Base-by-base conservation (phyloP, 37 sponge, comb jelly and placozoan species). In the Beroe forskalii region DNA sequence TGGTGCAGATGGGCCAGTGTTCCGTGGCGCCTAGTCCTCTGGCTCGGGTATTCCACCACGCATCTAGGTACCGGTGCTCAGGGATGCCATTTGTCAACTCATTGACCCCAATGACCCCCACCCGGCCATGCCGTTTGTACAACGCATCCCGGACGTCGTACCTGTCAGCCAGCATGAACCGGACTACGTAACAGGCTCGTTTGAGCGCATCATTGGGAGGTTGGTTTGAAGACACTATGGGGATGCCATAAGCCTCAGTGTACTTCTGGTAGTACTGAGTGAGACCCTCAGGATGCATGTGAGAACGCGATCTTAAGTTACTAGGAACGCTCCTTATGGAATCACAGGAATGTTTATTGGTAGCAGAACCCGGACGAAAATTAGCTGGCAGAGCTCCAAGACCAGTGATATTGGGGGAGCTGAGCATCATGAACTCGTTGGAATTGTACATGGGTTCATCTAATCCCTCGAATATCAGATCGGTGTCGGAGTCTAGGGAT, bases 211-310 rank as follows among this genome's bases (percentile, higher is more conserved):
- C 40, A 39, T 72, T 30, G 2, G 40, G 9, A 12, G 33, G 38
- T 6, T 72, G 23, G 14, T 32, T 12, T 4, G 75, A 72, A 8
- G 75, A 72, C 8, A 72, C 33, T 3, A 72, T 32, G 6, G 75
- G 75, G 39, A 72, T 72, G 36, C 20, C 2, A 39, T 72, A 72
- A 4, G 75, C 75, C 30, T 72, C 75, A 35, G 75, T 72, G 75
- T 72, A 72, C 40, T 72, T 72, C 40, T 36, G 37, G 75, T 72
- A 72, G 75, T 22, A 72, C 20, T 63, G 28, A 63, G 23, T 63
- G 3, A 63, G 66, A 4, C 66, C 66, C n/a, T n/a, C n/a, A n/a
- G n/a, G n/a, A n/a, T n/a, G n/a, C 66, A 63, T 63, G 66, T 8
- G 20, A 3, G 66, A n/a, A 63, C 2, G 2, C 66, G 3, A 3